Base-by-base conservation (phyloP, 2,888 invertebrate species). In the Criorhina ranunculi region DNA sequence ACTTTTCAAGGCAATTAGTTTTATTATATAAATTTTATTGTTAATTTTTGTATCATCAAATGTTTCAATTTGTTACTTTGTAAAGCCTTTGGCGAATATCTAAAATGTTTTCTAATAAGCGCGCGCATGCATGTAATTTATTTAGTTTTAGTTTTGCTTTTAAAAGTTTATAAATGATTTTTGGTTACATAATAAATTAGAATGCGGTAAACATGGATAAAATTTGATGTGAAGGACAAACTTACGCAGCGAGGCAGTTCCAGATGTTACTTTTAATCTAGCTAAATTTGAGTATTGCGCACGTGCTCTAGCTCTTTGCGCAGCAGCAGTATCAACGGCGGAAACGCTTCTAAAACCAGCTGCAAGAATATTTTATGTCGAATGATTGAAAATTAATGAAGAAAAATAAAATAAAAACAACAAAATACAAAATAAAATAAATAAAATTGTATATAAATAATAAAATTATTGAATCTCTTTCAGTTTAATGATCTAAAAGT, bases 271-370 rank as follows among this genome's bases (percentile, higher is more conserved):
- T 93, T 96, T 96, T 88, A 95, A 95, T 59, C 97, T 93, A 85
- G 95, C 95, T 93, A 96, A 94, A 89, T 95, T 95, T 62, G 96
- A 96, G 92, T 97, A 97, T 88, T 96, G 95, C 37, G 96, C 95
- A 42, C 97, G 93, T 0, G 95, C 96, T 88, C 96, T 95, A 37
- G 98, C 98, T 53, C 98, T 93, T 91, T 97, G 96, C 35, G 96
- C 98, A 37, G 98, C 97, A 90, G 97, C 97, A 87, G 98, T 94
- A 93, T 99, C 98, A 89, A 98, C 96, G 49, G 98, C 98, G 67
- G 98, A 98, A 90, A 96, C 96, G 66, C 98, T 98, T 87, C 98
- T 94, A 89, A 96, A 93, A 88, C 94, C 94, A 62, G 91, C 89
- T 77, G 90, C 88, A 6, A 87, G 55, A 85, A 81, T 78, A 85